These are phyloP conservation scores for Cheirogaleus medius DNA, from an alignment of 2,113 vertebrate species.

Conservation along the genomic window DNA sequence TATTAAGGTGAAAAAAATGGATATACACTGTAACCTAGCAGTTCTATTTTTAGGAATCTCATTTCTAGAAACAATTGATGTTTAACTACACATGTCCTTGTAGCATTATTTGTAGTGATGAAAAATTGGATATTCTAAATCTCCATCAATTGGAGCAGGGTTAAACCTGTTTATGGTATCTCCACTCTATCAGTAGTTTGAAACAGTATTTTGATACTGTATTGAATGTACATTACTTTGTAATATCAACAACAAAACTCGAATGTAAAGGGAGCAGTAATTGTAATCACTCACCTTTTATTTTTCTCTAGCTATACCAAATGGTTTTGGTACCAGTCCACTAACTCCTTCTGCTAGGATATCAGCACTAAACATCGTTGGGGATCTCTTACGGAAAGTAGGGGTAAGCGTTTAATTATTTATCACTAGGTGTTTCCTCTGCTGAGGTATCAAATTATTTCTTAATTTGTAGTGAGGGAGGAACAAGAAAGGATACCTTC, in stretches of 20 bases:
- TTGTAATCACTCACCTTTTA: background rate
- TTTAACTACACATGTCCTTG: background rate
- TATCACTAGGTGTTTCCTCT: background rate
- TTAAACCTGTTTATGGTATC: background rate
- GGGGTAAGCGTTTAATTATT: conserved; percentile 89
- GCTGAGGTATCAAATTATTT: background rate
- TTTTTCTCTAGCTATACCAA: conserved; percentile 89
- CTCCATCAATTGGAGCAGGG: background rate
- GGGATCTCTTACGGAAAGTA: conserved; percentile 98
- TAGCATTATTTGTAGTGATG: background rate
- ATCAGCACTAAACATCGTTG: conserved; percentile 98
- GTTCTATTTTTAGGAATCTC: conserved; percentile 36
- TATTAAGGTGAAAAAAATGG: background rate
- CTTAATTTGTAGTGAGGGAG: background rate
- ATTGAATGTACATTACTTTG: background rate
- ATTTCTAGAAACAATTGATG: conserved; percentile 8
- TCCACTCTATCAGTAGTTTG: background rate
- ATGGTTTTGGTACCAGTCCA: conserved; percentile 93
- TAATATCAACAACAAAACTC: background rate
- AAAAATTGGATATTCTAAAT: background rate
- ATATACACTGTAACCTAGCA: background rate
- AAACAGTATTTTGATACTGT: background rate
- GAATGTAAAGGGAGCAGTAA: background rate
- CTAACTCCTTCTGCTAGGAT: conserved; percentile 97
- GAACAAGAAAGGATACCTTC: background rate